phyloP scores from a whole-genome alignment of 2,113 vertebrate genomes.

The Catharus bicknelli region DNA sequence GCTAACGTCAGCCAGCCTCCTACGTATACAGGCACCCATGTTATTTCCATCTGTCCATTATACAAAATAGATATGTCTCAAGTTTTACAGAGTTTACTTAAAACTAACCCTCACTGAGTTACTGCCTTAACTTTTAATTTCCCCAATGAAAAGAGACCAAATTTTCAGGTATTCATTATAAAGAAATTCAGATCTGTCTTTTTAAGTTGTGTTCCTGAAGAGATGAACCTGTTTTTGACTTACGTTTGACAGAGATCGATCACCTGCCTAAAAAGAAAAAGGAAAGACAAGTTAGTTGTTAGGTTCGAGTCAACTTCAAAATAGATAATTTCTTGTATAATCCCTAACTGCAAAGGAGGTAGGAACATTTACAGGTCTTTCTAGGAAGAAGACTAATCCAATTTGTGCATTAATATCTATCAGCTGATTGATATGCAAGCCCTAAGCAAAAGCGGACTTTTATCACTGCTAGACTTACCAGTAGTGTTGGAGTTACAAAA shows the following conservation, averaged over 20 bases:
- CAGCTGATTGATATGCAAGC: neutral
- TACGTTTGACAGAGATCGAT: conserved; percentile 91
- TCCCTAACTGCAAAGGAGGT: neutral
- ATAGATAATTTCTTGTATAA: neutral
- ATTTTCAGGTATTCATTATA: neutral
- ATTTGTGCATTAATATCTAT: neutral
- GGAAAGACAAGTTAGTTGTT: neutral
- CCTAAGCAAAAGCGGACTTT: neutral
- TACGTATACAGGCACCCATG: neutral
- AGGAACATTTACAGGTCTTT: neutral
- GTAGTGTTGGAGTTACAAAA: conserved; percentile 91
- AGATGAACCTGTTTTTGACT: conserved; percentile 69
- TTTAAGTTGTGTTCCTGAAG: neutral
- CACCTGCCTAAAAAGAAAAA: conserved; percentile 84
- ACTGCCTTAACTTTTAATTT: neutral
- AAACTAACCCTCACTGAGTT: neutral
- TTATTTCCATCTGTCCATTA: neutral
- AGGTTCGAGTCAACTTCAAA: conserved; percentile 3
- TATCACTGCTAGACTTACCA: conserved; percentile 77
- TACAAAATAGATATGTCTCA: neutral
- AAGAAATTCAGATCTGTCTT: neutral
- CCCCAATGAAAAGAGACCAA: neutral
- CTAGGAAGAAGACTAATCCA: neutral
- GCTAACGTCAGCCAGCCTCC: neutral
- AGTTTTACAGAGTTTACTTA: neutral